Percentiles rank a stretch among this genome's conserved stretches.
Evolutionary conservation across 2,113 vertebrate species (phyloP).

Genomic region (Trichomycterus rosablanca): DNA sequence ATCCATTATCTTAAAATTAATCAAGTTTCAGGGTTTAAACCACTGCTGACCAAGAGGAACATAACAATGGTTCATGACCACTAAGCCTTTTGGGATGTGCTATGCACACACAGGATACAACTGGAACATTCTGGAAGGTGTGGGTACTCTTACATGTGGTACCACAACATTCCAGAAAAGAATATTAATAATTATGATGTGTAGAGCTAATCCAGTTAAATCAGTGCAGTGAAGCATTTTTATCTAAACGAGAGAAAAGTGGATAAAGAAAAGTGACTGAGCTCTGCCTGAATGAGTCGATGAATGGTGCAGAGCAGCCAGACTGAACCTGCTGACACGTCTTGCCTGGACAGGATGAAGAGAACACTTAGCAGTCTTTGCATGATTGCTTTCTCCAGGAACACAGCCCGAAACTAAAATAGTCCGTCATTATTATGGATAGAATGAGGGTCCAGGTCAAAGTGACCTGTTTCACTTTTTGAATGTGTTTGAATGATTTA

Average conservation of each 20-base stretch:
- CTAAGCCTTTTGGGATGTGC: too few relatives aligned
- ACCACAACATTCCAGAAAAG: too few relatives aligned
- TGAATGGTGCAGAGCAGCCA: neutral
- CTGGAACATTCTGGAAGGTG: too few relatives aligned
- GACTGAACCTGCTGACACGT: constrained; percentile 31
- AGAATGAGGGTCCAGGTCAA: neutral
- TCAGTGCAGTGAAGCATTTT: neutral
- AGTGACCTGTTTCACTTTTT: neutral
- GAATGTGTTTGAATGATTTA: too few relatives aligned
- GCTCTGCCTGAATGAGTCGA: constrained; percentile 7
- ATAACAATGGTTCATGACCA: too few relatives aligned
- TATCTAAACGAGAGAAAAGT: neutral
- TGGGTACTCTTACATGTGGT: too few relatives aligned
- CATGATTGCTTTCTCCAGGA: constrained; percentile 24
- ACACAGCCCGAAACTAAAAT: constrained; percentile 18
- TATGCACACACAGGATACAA: too few relatives aligned
- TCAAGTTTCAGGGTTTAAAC: too few relatives aligned
- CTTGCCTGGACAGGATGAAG: constrained; percentile 2
- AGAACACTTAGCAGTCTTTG: constrained; percentile 28
- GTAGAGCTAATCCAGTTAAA: neutral
- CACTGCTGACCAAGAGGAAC: too few relatives aligned
- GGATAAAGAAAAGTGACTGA: constrained; percentile 3
- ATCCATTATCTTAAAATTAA: too few relatives aligned
- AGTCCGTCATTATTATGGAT: neutral
- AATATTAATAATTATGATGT: too few relatives aligned